Percentiles rank a stretch among this genome's conserved stretches.
Conservation (phyloP, 1,140 invertebrate species). For the Ylistrum balloti region DNA sequence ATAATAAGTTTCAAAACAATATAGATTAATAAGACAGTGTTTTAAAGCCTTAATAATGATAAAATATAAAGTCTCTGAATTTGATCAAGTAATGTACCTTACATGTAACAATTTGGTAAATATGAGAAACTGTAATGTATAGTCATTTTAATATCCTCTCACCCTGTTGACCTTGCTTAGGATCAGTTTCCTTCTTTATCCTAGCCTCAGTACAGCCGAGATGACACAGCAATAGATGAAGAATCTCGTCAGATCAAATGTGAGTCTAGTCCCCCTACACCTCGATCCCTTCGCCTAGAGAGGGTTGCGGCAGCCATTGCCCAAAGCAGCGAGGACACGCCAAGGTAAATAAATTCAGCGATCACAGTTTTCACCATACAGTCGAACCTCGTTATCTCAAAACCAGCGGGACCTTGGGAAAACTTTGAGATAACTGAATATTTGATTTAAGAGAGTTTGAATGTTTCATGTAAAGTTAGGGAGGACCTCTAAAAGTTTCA, state of each 20-base stretch:
- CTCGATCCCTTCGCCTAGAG: constrained; percentile 91
- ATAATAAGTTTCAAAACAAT: no score
- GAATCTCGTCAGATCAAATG: constrained; percentile 87
- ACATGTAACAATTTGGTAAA: no score
- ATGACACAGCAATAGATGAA: constrained; percentile 84
- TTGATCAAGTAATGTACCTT: not conserved
- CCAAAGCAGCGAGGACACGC: constrained; percentile 90
- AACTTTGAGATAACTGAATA: no score
- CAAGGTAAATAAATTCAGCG: constrained; percentile 73
- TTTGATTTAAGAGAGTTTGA: no score
- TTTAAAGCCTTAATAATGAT: no score
- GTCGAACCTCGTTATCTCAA: no score
- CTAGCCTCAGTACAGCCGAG: constrained; percentile 75
- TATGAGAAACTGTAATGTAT: not conserved
- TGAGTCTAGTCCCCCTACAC: constrained; percentile 90
- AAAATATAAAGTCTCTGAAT: no score
- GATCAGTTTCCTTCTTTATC: not conserved
- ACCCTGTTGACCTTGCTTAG: not conserved
- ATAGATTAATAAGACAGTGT: no score
- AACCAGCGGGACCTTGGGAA: no score
- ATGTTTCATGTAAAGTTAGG: no score
- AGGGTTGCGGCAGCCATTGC: constrained; percentile 91
- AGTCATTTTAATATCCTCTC: not conserved
- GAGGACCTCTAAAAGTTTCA: no score
- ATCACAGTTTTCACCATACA: no score